Conservation (phyloP, 2,888 invertebrate genomes). For the Drosophila fulvimacula region DNA sequence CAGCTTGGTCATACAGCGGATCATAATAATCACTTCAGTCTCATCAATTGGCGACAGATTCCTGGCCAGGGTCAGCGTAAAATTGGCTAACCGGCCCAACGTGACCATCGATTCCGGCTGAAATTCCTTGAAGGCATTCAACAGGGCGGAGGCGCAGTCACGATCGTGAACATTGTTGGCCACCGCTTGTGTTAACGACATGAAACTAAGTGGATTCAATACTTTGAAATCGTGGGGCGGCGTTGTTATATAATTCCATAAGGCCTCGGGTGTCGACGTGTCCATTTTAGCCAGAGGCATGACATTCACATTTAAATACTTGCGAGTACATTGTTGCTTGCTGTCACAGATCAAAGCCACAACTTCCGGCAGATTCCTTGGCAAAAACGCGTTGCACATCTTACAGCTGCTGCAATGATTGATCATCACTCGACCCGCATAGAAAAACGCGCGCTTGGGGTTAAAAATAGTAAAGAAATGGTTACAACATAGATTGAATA, state of each 20-base stretch:
- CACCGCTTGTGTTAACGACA: conserved; percentile 10
- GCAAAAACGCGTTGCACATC: conserved; percentile 48
- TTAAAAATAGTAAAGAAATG: background rate
- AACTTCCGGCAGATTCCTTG: conserved; percentile 1
- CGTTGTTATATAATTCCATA: conserved; percentile 18
- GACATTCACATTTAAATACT: too few relatives aligned
- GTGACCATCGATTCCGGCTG: background rate
- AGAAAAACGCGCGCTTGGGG: conserved; percentile 41
- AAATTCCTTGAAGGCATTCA: background rate
- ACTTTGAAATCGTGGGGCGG: background rate
- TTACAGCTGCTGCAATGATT: conserved; percentile 36
- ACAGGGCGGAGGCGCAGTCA: background rate
- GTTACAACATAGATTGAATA: conserved; percentile 41
- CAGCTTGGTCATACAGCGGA: conserved; percentile 7
- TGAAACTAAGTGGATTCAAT: background rate
- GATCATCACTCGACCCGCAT: conserved; percentile 44
- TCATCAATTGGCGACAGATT: conserved; percentile 27
- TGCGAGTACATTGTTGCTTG: conserved; percentile 22
- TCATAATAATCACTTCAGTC: background rate
- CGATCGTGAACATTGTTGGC: conserved; percentile 1
- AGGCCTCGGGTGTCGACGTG: background rate
- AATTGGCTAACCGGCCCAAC: conserved; percentile 41
- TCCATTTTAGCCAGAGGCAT: too few relatives aligned
- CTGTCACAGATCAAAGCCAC: conserved; percentile 43
- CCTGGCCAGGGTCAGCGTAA: conserved; percentile 42